Evolutionary conservation across 2,797 vertebrate species (phyloP), one percentile per base, ranked within the genome.

Genomic region (Triplophysa bombifrons): DNA sequence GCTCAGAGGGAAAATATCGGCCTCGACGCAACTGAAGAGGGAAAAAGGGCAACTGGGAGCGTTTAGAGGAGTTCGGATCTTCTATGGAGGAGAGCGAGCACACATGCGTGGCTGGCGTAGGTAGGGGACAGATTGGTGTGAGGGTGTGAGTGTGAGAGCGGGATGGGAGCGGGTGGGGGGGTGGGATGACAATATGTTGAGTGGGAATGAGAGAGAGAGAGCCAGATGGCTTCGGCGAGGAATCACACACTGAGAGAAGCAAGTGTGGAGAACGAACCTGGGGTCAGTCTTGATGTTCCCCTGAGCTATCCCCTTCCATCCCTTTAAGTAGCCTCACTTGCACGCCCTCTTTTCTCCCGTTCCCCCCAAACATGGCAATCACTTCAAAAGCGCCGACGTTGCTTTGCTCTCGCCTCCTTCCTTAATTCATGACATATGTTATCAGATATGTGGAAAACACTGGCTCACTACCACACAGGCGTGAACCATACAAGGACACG

Each of bases 171-270:
- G 38, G 38, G 38, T 5, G 41, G 84, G 82, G 71, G 90, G 84
- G 82, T 55, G 53, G 19, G 53, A 90, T 94, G 92, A 94, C 94
- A 89, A 94, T 91, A 89, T 94, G 94, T 92, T 92, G 94, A 93
- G 90, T 87, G 92, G 93, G 94, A 94, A 93, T 93, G 87, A 93
- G 93, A 94, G 92, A 94, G 92, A 93, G 94, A 78, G 80, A 73
- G 96, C 94, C 95, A 95, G 94, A 95, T 95, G 94, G 94, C 93
- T 91, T 88, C 70, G 85, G 90, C 76, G 86, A 83, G 89, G 93
- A 94, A 93, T 93, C 91, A 85, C 91, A 89, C 87, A 78, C 83
- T 73, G 78, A 53, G 55, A 67, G 63, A 51, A 71, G 60, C 51
- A 78, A 81, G 74, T 63, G 77, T 72, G 61, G 61, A 74, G 72